Evolutionary conservation across 2,797 vertebrate species (phyloP), one percentile per base, ranked within the genome.

Genomic region (Enoplosus armatus): DNA sequence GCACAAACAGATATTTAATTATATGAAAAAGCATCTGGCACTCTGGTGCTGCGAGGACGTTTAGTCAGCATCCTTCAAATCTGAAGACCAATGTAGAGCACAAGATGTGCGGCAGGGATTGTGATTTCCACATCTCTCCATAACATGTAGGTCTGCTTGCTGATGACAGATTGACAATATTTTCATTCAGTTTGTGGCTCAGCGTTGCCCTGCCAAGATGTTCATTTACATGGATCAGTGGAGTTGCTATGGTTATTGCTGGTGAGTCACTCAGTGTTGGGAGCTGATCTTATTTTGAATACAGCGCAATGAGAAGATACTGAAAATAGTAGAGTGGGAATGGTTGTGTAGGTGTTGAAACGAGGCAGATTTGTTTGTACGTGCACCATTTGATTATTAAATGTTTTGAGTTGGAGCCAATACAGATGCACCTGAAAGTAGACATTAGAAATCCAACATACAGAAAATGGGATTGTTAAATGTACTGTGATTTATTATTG

Each of bases 241-340:
- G 26, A 43, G 78, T 84, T 79, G 75, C 80, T 41, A 75, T 85
- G 83, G 83, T 71, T 66, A 88, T 47, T 20, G 12, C 63, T 31
- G 68, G 68, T 84, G 72, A 88, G 72, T 85, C 81, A 83, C 51
- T 29, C 43, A 0, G 41, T 7, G 61, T 55, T 48, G 43, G 68
- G 58, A 64, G 33, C 64, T 63, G 77, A 67, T 82, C 72, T 78
- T 58, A 50, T 55, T 67, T 41, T 75, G 24, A 51, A 68, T 27
- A 24, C 33, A 0, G 37, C 53, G 56, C 33, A 37, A 61, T 29
- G 66, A 70, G n/a, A 55, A 65, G 43, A 64, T 5, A 8, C 58
- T 39, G 66, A 43, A 66, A 77, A 72, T 68, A 79, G 75, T 66
- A 35, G 37, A 41, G 75, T 50, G 39, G 59, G 41, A 27, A 26